A percentile compares a stretch with the other conserved stretches of the same genome.
These are phyloP conservation scores for Parauchenoglanis ngamensis DNA, from an alignment of 2,797 vertebrate species.

Conservation along the genomic window DNA sequence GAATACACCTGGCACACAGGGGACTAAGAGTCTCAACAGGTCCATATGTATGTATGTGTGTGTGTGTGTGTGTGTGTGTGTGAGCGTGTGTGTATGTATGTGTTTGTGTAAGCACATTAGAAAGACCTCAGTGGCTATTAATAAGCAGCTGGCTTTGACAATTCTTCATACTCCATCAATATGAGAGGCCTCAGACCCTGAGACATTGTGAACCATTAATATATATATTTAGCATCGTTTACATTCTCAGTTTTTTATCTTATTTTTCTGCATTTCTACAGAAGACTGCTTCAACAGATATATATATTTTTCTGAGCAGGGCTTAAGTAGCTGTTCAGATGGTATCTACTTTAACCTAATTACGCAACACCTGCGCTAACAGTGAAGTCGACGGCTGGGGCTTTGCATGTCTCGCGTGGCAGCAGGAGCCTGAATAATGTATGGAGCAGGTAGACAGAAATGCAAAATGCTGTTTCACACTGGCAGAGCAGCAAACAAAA, in stretches of 20 bases:
- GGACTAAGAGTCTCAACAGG: conserved; percentile 4
- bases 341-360: conserved; percentile 81
- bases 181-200: conserved; percentile 65
- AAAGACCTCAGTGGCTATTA: conserved; percentile 58
- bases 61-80: conserved; percentile 43
- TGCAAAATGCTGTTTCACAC: conserved; percentile 62
- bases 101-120: conserved; percentile 37
- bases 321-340: conserved; percentile 72
- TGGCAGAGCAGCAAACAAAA: conserved; percentile 60
- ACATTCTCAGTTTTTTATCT: conserved; percentile 43
- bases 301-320: conserved; percentile 66
- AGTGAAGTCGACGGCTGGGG: conserved; percentile 59
- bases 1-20: conserved; percentile 68
- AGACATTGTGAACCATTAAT: conserved; percentile 64
- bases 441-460: conserved; percentile 74
- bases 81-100: conserved; percentile 34
- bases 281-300: conserved; percentile 62
- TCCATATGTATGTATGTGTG: not conserved
- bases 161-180: conserved; percentile 73
- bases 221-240: conserved; percentile 2
- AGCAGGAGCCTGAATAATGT: conserved; percentile 80
- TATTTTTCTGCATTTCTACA: conserved; percentile 35
- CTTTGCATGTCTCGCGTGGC: conserved; percentile 74
- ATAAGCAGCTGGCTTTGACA: conserved; percentile 56
- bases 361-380: conserved; percentile 75